Percentiles rank a stretch among this genome's conserved stretches.
phyloP scores from a whole-genome alignment of 1,140 invertebrate species.

The Drosophila azteca region DNA sequence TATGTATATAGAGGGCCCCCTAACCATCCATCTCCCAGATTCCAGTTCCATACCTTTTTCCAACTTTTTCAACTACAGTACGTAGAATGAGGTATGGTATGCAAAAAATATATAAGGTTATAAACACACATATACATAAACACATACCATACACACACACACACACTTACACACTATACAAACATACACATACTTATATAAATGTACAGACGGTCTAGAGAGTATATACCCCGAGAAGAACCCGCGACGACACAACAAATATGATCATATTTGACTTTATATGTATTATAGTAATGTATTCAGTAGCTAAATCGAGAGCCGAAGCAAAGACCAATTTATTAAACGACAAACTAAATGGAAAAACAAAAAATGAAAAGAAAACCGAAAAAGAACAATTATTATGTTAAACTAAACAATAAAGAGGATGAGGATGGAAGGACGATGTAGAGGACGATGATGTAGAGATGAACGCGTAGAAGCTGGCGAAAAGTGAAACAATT shows the following conservation, averaged over 20 bases:
- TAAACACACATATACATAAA: constrained; percentile 33
- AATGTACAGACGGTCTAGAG: constrained; percentile 61
- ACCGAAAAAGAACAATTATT: constrained; percentile 48
- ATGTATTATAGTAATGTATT: constrained; percentile 79
- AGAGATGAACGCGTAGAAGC: constrained; percentile 9
- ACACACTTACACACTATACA: constrained; percentile 22
- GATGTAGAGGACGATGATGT: constrained; percentile 21
- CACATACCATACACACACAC: constrained; percentile 38
- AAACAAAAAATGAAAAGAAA: constrained; percentile 23
- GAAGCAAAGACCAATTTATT: constrained; percentile 83
- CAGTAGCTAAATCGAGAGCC: constrained; percentile 71
- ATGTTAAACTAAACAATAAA: constrained; percentile 73
- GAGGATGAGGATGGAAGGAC: constrained; percentile 5
- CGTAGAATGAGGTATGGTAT: constrained; percentile 29
- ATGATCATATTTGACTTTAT: constrained; percentile 80
- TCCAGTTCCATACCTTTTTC: neutral
- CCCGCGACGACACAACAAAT: constrained; percentile 36
- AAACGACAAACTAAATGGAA: constrained; percentile 46
- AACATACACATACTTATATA: constrained; percentile 27
- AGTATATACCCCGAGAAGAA: constrained; percentile 39
- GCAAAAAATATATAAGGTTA: constrained; percentile 35
- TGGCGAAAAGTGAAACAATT: constrained; percentile 56
- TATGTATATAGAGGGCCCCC: constrained; percentile 2
- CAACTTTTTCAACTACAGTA: constrained; percentile 9
- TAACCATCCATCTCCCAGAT: constrained; percentile 1